These are phyloP conservation scores for Pygoscelis antarcticus DNA, from an alignment of 2,113 vertebrate genomes.

Conservation along the genomic window DNA sequence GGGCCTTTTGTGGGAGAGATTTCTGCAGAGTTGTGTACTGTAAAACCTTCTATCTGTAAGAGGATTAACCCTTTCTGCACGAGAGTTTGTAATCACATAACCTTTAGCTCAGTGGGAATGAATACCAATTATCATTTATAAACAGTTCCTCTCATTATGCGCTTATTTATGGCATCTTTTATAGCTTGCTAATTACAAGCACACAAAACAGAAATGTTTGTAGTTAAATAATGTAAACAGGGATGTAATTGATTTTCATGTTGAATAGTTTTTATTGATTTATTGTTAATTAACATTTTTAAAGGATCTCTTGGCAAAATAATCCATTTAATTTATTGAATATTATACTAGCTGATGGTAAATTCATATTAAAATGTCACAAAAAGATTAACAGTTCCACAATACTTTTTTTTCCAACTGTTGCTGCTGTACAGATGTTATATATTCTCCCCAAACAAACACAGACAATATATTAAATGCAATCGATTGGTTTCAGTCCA, in stretches of 20 bases:
- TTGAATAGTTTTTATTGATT: conserved; percentile 75
- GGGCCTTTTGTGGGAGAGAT: neutral
- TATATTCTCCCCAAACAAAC: neutral
- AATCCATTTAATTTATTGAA: conserved; percentile 62
- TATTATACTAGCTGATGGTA: conserved; percentile 21
- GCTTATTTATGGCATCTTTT: conserved; percentile 70
- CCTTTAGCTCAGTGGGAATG: conserved; percentile 56
- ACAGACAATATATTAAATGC: neutral
- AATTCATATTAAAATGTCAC: conserved; percentile 18
- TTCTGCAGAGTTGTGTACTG: neutral
- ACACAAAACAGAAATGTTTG: conserved; percentile 68
- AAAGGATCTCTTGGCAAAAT: conserved; percentile 61
- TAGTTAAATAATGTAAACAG: conserved; percentile 74
- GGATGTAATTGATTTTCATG: conserved; percentile 68
- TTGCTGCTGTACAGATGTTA: conserved; percentile 13
- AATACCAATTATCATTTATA: conserved; percentile 69
- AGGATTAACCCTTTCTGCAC: conserved; percentile 46
- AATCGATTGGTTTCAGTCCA: neutral
- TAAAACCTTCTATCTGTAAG: neutral
- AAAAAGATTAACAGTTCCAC: neutral
- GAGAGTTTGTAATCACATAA: conserved; percentile 30
- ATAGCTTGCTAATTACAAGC: conserved; percentile 72
- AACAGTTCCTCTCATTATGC: conserved; percentile 67
- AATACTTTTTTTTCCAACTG: conserved; percentile 29
- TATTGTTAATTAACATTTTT: conserved; percentile 72